Percentiles rank a stretch among this genome's conserved stretches.
These are phyloP conservation scores for Prosapia bicincta DNA, from an alignment of 2,888 invertebrate genomes.

Conservation along the genomic window DNA sequence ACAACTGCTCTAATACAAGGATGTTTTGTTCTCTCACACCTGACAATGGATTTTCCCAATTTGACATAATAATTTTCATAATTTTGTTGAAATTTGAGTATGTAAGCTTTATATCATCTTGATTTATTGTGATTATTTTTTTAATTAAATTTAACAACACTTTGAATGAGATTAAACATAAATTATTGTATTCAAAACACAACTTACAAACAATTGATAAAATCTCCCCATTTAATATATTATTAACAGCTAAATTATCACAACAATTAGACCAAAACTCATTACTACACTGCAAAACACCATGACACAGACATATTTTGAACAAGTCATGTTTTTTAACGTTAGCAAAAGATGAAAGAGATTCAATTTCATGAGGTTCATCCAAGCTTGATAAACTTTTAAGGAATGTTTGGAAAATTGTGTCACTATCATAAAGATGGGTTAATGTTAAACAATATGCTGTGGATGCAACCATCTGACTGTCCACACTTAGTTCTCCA, in stretches of 20 bases:
- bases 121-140: conserved; percentile 1
- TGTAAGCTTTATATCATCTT: neutral
- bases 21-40: conserved; percentile 55
- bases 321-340: neutral
- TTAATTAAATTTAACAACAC: conserved; percentile 1
- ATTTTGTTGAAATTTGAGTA: conserved; percentile 42
- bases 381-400: neutral
- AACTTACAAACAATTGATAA: neutral
- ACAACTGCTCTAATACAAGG: conserved; percentile 48
- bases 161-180: conserved; percentile 7
- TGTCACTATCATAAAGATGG: neutral
- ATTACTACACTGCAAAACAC: conserved; percentile 7
- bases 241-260: neutral
- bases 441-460: neutral
- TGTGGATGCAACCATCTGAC: conserved; percentile 10
- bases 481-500: neutral
- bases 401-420: neutral
- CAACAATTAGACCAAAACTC: neutral
- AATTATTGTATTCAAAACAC: neutral
- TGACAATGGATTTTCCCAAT: conserved; percentile 59
- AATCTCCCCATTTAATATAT: neutral
- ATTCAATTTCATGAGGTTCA: neutral
- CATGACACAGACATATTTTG: conserved; percentile 8
- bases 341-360: too few relatives aligned
- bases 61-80: conserved; percentile 54